Evolutionary conservation across 1,140 invertebrate species (phyloP).

Genomic region (Frieseomelitta varia): DNA sequence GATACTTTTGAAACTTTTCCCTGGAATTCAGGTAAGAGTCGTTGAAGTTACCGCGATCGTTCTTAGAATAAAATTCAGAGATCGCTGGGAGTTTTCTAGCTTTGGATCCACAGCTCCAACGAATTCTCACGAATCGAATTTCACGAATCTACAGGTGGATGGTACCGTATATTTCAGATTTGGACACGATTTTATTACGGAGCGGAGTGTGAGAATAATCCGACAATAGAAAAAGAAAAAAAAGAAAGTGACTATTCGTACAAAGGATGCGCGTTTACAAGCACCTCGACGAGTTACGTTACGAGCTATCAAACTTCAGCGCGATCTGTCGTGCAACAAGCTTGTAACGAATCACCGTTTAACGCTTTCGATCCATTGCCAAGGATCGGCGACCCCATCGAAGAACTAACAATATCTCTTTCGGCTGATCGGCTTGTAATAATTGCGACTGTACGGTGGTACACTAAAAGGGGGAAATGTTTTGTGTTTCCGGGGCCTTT

Average conservation of each 20-base stretch:
- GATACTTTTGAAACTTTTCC: no score
- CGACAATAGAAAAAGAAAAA: not conserved
- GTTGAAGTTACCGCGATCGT: no score
- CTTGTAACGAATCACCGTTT: constrained; percentile 52
- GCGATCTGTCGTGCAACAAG: constrained; percentile 31
- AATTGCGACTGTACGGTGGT: constrained; percentile 71
- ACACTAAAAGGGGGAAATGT: constrained; percentile 59
- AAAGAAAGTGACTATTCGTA: not conserved
- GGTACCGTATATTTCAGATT: not conserved
- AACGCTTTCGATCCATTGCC: constrained; percentile 50
- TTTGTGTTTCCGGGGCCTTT: constrained; percentile 65
- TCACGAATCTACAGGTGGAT: not conserved
- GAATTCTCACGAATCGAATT: not conserved
- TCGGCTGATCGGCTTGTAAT: constrained; percentile 78
- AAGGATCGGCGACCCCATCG: constrained; percentile 18
- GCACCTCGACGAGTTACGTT: not conserved
- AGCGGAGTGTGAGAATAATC: not conserved
- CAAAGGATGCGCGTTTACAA: not conserved
- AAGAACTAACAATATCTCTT: constrained; percentile 76
- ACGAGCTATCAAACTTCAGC: constrained; percentile 12
- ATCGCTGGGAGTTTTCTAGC: no score
- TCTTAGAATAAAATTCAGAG: no score
- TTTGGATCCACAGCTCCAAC: no score
- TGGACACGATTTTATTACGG: not conserved
- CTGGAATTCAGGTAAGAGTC: no score